A percentile compares a stretch with the other conserved stretches of the same genome.
Evolutionary conservation across 2,888 invertebrate genomes (phyloP).

Genomic region (Ormyrus nitidulus): DNA sequence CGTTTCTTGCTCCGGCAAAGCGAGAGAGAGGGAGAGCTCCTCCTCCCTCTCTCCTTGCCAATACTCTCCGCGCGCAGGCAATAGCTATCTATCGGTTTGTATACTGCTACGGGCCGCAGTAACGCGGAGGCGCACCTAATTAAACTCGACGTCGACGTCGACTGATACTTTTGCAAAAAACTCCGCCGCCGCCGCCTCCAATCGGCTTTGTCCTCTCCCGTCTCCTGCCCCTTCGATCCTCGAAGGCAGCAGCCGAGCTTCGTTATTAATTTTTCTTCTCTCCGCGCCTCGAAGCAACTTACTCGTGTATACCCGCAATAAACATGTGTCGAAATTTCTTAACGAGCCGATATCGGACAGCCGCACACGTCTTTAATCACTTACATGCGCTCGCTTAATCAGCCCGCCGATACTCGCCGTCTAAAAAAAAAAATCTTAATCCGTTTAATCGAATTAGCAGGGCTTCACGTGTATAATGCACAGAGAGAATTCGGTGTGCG

Average conservation of each 20-base stretch:
- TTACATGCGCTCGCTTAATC: not conserved
- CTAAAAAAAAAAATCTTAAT: constrained; percentile 18
- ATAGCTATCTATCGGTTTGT: constrained; percentile 47
- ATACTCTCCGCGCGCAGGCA: not conserved
- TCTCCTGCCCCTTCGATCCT: constrained; percentile 17
- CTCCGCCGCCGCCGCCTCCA: constrained; percentile 10
- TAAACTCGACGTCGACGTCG: constrained; percentile 44
- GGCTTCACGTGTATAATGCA: no score
- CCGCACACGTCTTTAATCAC: not conserved
- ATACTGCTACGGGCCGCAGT: constrained; percentile 11
- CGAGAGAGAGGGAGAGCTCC: not conserved
- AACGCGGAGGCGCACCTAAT: constrained; percentile 46
- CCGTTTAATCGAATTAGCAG: not conserved
- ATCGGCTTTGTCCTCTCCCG: constrained; percentile 40
- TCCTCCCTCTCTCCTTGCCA: constrained; percentile 22
- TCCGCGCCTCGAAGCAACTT: not conserved
- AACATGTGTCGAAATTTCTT: not conserved
- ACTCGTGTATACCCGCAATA: not conserved
- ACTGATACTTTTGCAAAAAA: no score
- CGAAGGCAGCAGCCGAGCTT: not conserved
- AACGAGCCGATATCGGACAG: not conserved
- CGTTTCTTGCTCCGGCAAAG: not conserved
- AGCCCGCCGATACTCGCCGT: not conserved
- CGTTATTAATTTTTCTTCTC: constrained; percentile 28
- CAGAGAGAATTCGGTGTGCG: no score